phyloP scores from a whole-genome alignment of 2,797 vertebrate species.

The Bradypodion ventrale region DNA sequence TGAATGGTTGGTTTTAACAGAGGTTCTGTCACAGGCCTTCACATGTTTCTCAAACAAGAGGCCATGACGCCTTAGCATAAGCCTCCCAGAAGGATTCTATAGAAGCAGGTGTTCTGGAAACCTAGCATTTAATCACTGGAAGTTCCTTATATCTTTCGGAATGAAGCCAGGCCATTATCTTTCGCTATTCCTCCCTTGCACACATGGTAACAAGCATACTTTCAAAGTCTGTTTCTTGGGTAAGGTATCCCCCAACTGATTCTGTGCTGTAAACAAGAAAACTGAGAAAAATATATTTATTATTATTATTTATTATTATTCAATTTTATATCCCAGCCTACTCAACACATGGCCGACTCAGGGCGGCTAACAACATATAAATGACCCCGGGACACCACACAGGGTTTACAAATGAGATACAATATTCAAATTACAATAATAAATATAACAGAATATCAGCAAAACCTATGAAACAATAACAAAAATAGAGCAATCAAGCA shows the following conservation, averaged over 20 bases:
- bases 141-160: background rate
- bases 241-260: background rate
- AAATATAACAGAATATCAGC: no score
- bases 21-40: conserved; percentile 52
- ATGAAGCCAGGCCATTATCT: background rate
- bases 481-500: no score
- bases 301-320: no score
- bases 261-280: background rate
- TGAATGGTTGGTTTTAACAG: conserved; percentile 64
- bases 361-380: no score
- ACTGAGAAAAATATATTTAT: background rate
- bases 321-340: no score
- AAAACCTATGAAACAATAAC: no score
- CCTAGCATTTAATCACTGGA: background rate
- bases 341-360: no score
- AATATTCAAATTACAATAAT: no score
- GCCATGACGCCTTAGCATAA: conserved; percentile 19
- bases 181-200: background rate
- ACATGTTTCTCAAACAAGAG: conserved; percentile 15
- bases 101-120: conserved; percentile 7
- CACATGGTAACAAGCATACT: background rate
- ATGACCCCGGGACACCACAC: no score
- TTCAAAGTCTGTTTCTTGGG: background rate
- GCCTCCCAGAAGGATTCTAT: conserved; percentile 8
- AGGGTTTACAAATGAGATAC: no score